Evolutionary conservation across 1,140 invertebrate species (phyloP).

Genomic region (Hyles euphorbiae): DNA sequence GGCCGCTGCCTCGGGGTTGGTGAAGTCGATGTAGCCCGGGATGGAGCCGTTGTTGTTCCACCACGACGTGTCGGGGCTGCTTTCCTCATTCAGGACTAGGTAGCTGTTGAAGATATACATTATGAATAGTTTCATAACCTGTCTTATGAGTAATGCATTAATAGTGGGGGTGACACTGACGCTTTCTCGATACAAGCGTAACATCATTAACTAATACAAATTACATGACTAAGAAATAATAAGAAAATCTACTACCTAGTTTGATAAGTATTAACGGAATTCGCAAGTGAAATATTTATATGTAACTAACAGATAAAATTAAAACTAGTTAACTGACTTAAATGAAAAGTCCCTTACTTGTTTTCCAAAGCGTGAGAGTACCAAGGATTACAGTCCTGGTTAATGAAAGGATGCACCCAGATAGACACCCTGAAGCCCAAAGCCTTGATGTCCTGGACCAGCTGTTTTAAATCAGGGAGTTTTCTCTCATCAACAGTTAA

Average conservation of each 20-base stretch:
- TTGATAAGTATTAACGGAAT: too few species aligned
- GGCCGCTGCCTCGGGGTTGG: conserved; percentile 81
- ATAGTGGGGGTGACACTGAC: too few species aligned
- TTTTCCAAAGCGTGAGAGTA: conserved; percentile 75
- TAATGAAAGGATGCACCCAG: conserved; percentile 95
- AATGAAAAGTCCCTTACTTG: conserved; percentile 43
- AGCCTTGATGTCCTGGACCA: conserved; percentile 78
- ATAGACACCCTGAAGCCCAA: conserved; percentile 85
- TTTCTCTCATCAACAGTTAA: conserved; percentile 82
- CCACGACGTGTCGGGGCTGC: conserved; percentile 83
- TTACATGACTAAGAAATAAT: too few species aligned
- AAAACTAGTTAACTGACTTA: too few species aligned
- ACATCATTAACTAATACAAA: too few species aligned
- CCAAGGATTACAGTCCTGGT: conserved; percentile 82
- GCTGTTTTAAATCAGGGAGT: conserved; percentile 82
- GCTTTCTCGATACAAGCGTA: too few species aligned
- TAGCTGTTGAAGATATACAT: conserved; percentile 46
- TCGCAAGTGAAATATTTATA: too few species aligned
- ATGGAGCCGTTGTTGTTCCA: conserved; percentile 85
- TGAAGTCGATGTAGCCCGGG: conserved; percentile 85
- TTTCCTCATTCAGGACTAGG: conserved; percentile 79
- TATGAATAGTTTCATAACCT: too few species aligned
- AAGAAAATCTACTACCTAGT: too few species aligned
- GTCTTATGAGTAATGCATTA: too few species aligned
- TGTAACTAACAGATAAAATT: too few species aligned